Evolutionary conservation across 2,797 vertebrate genomes (phyloP).

Genomic region (Bradypus variegatus): DNA sequence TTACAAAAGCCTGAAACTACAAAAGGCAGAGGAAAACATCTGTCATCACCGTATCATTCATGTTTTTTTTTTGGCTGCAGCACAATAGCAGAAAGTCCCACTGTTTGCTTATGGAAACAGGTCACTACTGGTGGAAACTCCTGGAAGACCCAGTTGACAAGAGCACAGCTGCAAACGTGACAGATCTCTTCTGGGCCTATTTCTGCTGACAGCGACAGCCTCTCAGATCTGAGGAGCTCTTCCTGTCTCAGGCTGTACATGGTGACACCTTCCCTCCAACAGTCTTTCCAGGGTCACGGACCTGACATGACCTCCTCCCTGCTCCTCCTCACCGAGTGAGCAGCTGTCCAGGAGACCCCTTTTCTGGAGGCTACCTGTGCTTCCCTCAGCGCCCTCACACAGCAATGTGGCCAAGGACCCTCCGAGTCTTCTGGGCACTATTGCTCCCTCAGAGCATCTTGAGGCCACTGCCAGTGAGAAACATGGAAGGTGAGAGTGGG

Average conservation of each 20-base stretch:
- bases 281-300: not conserved
- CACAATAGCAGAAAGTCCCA: not conserved
- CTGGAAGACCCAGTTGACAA: not conserved
- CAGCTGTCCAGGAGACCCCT: not conserved
- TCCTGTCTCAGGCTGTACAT: not conserved
- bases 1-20: not conserved
- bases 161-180: not conserved
- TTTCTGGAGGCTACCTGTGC: not conserved
- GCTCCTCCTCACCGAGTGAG: fast-evolving
- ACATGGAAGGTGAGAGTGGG: not conserved
- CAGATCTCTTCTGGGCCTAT: not conserved
- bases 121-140: not conserved
- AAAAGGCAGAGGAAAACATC: not conserved
- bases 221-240: not conserved
- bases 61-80: not conserved
- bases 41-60: fast-evolving
- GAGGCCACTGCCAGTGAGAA: not conserved
- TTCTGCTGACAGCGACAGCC: fast-evolving
- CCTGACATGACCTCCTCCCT: fast-evolving
- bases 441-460: not conserved
- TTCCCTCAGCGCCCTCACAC: fast-evolving
- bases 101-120: not conserved
- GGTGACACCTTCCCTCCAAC: fast-evolving
- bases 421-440: not conserved
- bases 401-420: not conserved